Base-by-base conservation (phyloP, 2,888 invertebrate genomes). In the Chaetogeoica ovagalla region DNA sequence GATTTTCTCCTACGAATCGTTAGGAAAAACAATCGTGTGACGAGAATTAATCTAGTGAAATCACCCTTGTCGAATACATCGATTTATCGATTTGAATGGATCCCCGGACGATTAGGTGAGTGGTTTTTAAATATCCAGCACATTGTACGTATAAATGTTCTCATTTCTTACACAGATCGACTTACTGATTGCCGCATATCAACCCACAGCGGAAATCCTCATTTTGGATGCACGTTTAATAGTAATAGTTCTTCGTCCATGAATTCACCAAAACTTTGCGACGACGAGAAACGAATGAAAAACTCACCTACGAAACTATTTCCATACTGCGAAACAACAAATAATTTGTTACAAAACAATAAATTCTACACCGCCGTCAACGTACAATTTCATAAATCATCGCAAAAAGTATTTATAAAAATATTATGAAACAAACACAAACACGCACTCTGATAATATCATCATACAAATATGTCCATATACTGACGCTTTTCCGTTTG, bases 81-180 rank as follows among this genome's bases (percentile, higher is more conserved):
- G n/a, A 73, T n/a, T 30, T 52, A 30, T 52, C 30, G 37, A 21
- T 52, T 52, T 37, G n/a, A 17, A 37, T 73, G 73, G 73, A 73
- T 63, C 11, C n/a, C 30, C 1, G 52, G 59, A 15, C 37, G 11
- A 70, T 57, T 70, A 15, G 57, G 37, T 69, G 19, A 11, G 11
- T 55, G 48, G 9, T 17, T 5, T 55, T 13, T 52, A 15, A 52
- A 55, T 55, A 17, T 4, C 17, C 6, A 1, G 55, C 55, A 55
- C 19, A 17, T 55, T 48, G 6, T 2, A 48, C 8, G 37, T 5
- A 23, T 15, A n/a, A 63, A 37, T 2, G 3, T 39, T 63, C 6
- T 30, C 17, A 37, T 63, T 19, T 30, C 37, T n/a, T n/a, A n/a
- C 19, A 48, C 11, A 48, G 48, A 11, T 48, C 48, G 11, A 48